Conservation (phyloP, 2,888 invertebrate genomes). For the Netelia virgata region DNA sequence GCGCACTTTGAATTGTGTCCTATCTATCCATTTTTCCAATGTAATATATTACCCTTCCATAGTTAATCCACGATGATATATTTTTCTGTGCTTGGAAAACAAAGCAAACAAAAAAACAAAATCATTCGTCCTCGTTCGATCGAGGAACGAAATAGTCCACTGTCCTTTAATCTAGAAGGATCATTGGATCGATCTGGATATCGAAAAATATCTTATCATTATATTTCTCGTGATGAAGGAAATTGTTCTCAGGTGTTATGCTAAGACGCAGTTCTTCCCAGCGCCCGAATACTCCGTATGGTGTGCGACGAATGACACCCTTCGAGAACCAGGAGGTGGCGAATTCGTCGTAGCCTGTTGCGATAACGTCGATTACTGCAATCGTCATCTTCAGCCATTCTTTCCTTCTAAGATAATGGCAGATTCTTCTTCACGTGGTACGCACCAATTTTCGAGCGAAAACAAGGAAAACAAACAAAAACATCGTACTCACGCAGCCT, state of each 20-base stretch:
- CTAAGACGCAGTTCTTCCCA: conserved; percentile 83
- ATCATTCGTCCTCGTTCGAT: background rate
- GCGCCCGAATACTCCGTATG: conserved; percentile 81
- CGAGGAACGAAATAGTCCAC: conserved; percentile 23
- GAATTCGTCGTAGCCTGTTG: conserved; percentile 93
- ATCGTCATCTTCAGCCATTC: conserved; percentile 88
- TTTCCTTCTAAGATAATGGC: conserved; percentile 77
- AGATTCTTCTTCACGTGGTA: conserved; percentile 76
- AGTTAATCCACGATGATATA: conserved; percentile 12
- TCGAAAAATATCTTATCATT: conserved; percentile 3
- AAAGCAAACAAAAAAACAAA: background rate
- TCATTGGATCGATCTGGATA: background rate
- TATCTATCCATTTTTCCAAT: conserved; percentile 12
- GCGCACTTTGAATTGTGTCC: conserved; percentile 46
- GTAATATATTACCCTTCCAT: background rate
- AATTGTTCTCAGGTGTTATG: conserved; percentile 84
- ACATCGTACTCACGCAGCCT: background rate
- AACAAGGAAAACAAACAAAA: conserved; percentile 15
- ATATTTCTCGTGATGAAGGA: conserved; percentile 64
- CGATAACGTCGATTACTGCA: conserved; percentile 91
- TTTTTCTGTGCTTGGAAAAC: background rate
- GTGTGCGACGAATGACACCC: conserved; percentile 80
- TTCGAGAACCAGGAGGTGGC: conserved; percentile 84
- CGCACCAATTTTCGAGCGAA: conserved; percentile 73
- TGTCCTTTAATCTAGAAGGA: conserved; percentile 58